Conservation (phyloP, 2,888 invertebrate species). For the Mechanitis mazaeus region DNA sequence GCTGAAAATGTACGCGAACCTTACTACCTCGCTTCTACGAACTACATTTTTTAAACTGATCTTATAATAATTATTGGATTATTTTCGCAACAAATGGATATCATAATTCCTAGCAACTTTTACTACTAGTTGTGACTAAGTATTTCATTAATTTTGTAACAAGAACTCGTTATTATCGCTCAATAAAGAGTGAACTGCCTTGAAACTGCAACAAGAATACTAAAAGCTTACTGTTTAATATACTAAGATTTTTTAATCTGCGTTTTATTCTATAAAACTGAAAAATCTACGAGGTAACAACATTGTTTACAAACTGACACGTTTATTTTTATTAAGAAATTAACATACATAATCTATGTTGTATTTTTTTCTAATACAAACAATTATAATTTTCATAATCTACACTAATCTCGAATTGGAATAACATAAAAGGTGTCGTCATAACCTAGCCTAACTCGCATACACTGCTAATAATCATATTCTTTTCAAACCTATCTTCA, state of each 20-base stretch:
- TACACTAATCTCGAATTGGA: too few species aligned
- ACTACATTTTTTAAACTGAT: constrained; percentile 27
- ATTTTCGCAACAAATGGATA: constrained; percentile 43
- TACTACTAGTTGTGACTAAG: constrained; percentile 50
- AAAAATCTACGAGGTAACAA: constrained; percentile 5
- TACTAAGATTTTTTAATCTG: constrained; percentile 41
- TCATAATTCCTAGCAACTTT: constrained; percentile 61
- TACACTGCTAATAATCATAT: constrained; percentile 7
- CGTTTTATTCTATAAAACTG: constrained; percentile 20
- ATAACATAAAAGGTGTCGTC: too few species aligned
- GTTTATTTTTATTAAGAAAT: too few species aligned
- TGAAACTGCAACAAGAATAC: constrained; percentile 61
- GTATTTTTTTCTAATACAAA: too few species aligned
- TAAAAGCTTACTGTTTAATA: constrained; percentile 56
- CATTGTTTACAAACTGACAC: neutral
- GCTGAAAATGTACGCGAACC: constrained; percentile 81
- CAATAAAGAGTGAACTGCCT: constrained; percentile 64
- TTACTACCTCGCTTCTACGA: constrained; percentile 63
- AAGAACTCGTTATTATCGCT: constrained; percentile 52
- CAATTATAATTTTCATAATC: too few species aligned
- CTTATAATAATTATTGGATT: constrained; percentile 14
- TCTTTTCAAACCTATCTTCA: neutral
- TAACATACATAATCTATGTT: too few species aligned
- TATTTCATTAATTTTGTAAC: constrained; percentile 62
- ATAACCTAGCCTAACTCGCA: neutral